Base-by-base conservation (phyloP, 2,888 invertebrate species). In the Trisateles emortualis region DNA sequence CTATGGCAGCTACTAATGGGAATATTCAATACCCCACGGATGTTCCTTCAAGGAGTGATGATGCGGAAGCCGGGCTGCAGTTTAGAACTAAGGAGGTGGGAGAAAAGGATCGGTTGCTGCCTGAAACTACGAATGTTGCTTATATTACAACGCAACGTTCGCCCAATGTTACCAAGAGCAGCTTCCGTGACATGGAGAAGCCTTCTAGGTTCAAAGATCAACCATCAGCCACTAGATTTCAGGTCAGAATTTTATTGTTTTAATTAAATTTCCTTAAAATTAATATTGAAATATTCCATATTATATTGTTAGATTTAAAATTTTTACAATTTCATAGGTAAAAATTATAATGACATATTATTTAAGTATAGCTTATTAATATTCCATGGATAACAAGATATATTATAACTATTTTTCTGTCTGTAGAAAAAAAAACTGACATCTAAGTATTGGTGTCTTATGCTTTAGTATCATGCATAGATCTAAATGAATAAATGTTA, bases 101-200 rank as follows among this genome's bases (percentile, higher is more conserved):
- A 1, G 90, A 90, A 46, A 86, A 76, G 26, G 91, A 92, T 13
- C 86, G 83, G 41, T 66, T 90, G 19, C 52, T 88, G 14, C 72
- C 80, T 0, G 87, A 86, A 1, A 38, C 69, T 8, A 76, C 70
- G 1, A 86, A 84, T 54, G 83, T 79, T 0, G 70, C 64, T 0
- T 64, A 69, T 1, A 44, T 78, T 6, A 62, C 80, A 14, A 6
- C 26, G 26, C 78, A 78, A 1, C 80, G 69, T 51, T 81, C 83
- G 0, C 82, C 85, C 0, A 53, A 43, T 14, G 71, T 87, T 14
- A 94, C 94, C 3, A 95, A 95, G 74, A 95, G 95, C 74, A 95
- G 95, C 78, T 94, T 95, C 74, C 92, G 95, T 38, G 94, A 95
- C 76, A 73, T 90, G 3, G 95, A 95, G 70, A 95, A 94, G 77